Base-by-base conservation (phyloP, 2,113 vertebrate genomes). In the Athene noctua region DNA sequence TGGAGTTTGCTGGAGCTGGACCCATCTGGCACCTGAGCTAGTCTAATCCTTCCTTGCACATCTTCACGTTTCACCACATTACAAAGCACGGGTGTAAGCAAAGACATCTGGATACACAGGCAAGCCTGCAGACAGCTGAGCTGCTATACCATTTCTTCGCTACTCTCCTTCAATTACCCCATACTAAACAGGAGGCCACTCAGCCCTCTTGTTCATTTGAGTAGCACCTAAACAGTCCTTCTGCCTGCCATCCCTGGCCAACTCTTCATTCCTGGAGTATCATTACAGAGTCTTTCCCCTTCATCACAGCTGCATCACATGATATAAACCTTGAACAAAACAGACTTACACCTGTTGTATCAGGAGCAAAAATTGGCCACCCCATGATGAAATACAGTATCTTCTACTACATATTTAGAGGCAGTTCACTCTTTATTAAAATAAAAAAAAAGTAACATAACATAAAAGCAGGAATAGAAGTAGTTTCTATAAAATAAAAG, bases 81-180 rank as follows among this genome's bases (percentile, higher is more conserved):
- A 32, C 11, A 23, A 44, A 73, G 29, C 0, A 1, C 20, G 61
- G 36, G 44, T 11, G 10, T 34, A 57, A 63, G 34, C 13, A 59
- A 52, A 83, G 40, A 42, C 22, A 49, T 22, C 1, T 0, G 0
- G 51, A 71, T 11, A 61, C 20, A 2, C 49, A 65, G 34, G 22
- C 25, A 73, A 68, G 72, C 34, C 61, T 54, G 38, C 26, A 26
- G 27, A 57, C 11, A 80, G 63, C 5, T 1, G 2, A 80, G 13
- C 1, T 59, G 34, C 47, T 27, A 14, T 2, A 62, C 0, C 0
- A 10, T 19, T 32, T 46, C 52, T 49, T 46, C 0, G 2, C 25
- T 12, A 36, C 7, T 20, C 27, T 65, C 30, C 27, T 58, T 62
- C 22, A 15, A 13, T 22, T 32, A 71, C 5, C 10, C 8, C 10